These are phyloP conservation scores for Pegoplata infirma DNA, from an alignment of 2,888 invertebrate species.

Conservation along the genomic window DNA sequence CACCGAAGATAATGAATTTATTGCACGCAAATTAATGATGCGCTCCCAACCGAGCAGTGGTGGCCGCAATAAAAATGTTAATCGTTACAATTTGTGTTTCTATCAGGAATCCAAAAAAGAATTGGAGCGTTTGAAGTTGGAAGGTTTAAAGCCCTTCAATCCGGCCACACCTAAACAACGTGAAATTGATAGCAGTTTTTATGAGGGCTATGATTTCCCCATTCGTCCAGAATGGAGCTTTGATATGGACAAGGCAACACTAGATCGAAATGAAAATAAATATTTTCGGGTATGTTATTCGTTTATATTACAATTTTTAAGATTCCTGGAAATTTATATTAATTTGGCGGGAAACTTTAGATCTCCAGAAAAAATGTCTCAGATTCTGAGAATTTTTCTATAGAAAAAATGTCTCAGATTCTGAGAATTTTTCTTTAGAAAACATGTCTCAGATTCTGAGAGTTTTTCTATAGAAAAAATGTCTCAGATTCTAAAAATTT, in stretches of 20 bases:
- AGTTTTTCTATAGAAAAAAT: too few species aligned
- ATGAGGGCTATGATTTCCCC: conserved; percentile 86
- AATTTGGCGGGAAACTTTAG: too few species aligned
- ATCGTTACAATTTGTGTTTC: conserved; percentile 89
- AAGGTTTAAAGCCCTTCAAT: conserved; percentile 80
- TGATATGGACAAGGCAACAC: conserved; percentile 83
- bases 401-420: too few species aligned
- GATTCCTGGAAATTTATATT: too few species aligned
- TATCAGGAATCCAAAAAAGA: conserved; percentile 89
- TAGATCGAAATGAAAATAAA: conserved; percentile 89
- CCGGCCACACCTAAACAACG: conserved; percentile 81
- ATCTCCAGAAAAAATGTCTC: too few species aligned
- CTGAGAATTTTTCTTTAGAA: too few species aligned
- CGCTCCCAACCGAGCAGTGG: conserved; percentile 77
- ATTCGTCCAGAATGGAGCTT: conserved; percentile 92
- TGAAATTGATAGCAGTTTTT: conserved; percentile 85
- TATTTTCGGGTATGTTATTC: conserved; percentile 82
- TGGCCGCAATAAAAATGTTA: conserved; percentile 79
- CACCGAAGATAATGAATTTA: conserved; percentile 68
- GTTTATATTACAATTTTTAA: too few species aligned
- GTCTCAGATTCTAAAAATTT: too few species aligned
- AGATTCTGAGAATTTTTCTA: too few species aligned
- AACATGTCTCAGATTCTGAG: too few species aligned
- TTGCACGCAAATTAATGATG: conserved; percentile 82
- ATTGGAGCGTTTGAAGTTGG: conserved; percentile 82